These are phyloP conservation scores for Pterophyllum scalare DNA, from an alignment of 2,113 vertebrate species.

Conservation along the genomic window DNA sequence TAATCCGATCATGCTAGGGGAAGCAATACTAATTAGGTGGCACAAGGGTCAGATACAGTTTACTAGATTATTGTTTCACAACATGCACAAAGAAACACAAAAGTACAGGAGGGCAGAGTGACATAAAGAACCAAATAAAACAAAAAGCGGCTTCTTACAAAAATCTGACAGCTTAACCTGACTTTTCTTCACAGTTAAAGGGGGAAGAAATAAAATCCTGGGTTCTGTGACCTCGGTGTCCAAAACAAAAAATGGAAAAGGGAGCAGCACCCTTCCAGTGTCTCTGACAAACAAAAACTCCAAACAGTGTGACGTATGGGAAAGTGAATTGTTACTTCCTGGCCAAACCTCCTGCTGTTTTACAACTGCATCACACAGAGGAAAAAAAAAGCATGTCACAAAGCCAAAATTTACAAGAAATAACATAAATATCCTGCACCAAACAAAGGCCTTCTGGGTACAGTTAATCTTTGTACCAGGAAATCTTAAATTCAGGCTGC, in stretches of 20 bases:
- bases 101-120: background rate
- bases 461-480: background rate
- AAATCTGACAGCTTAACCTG: background rate
- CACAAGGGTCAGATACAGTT: background rate
- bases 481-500: background rate
- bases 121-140: background rate
- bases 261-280: background rate
- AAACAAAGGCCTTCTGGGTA: background rate
- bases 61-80: background rate
- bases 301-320: background rate
- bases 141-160: background rate
- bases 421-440: background rate
- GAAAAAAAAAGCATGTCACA: background rate
- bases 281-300: background rate
- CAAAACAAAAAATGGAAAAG: no score
- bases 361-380: background rate
- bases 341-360: background rate
- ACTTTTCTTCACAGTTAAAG: background rate
- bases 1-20: background rate
- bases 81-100: no score
- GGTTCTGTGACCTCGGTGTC: no score
- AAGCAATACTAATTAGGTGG: background rate
- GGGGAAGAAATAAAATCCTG: background rate
- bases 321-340: background rate
- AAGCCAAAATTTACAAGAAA: background rate